Evolutionary conservation across 2,113 vertebrate genomes (phyloP), one percentile per base, ranked within the genome.

Genomic region (Aptenodytes forsteri): DNA sequence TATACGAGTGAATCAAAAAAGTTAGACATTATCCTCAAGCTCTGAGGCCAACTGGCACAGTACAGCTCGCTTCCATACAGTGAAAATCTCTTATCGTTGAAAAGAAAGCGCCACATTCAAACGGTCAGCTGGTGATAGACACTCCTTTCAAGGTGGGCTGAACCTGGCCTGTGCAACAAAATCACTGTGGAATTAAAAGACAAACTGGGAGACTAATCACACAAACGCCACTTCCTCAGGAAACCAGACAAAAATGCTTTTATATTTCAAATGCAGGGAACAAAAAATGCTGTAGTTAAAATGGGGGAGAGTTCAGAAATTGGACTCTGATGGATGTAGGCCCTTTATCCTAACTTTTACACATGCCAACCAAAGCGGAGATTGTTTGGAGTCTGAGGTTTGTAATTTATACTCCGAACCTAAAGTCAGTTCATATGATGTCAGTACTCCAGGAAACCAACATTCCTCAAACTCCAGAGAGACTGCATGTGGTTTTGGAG

Each of bases 391-490:
- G 49, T 29, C 46, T 55, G 66, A 84, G 67, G 65, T 83, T 69
- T 73, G 0, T 50, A 38, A 72, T 73, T 87, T 90, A 82, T 36
- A 29, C 21, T 50, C 58, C 2, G 4, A 94, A 77, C 12, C 9
- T 87, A 83, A 65, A 82, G 71, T 26, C 52, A 27, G 59, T 32
- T 29, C 56, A 22, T 30, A 40, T 30, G 54, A 26, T 54, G 82
- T 56, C 90, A 87, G 77, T 36, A 95, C 34, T 94, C 75, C 96
- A 95, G 82, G 92, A 94, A 97, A 97, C 18, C 62, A 88, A 47
- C 75, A 88, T 75, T 95, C 84, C 89, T 84, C 64, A 96, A 91
- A 83, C 10, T 86, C 62, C 86, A 71, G 59, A 71, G 80, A 83
- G 78, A 87, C 55, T 81, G 44, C 14, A 13, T 82, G 61, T 86